Percentiles rank a stretch among this genome's conserved stretches.
Conservation (phyloP, 64 coral and sea anemone genomes). For the Acropora tenuis region DNA sequence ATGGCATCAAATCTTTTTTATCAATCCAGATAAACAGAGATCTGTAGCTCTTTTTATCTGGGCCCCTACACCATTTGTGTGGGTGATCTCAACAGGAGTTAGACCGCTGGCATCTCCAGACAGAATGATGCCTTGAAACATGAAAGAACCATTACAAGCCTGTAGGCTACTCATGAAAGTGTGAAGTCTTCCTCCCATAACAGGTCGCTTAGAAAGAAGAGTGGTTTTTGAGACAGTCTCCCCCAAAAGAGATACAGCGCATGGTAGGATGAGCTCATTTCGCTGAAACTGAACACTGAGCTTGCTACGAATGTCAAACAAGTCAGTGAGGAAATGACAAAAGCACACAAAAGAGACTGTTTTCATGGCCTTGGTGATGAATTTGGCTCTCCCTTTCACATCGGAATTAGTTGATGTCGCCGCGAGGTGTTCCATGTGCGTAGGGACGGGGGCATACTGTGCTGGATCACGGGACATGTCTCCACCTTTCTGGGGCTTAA, state of each 20-base stretch:
- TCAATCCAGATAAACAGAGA: conserved; percentile 55
- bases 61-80: conserved; percentile 27
- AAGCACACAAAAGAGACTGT: neutral
- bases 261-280: no score
- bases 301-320: no score
- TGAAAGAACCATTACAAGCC: neutral
- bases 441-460: no score
- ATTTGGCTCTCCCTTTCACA: no score
- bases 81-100: conserved; percentile 36
- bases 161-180: conserved; percentile 21
- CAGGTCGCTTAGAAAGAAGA: conserved; percentile 49
- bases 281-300: no score
- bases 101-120: conserved; percentile 46
- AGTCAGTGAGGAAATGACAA: neutral
- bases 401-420: no score
- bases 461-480: no score
- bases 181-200: conserved; percentile 41
- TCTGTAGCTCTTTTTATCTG: conserved; percentile 52
- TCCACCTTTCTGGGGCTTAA: no score
- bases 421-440: no score
- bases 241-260: neutral
- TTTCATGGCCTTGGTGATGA: neutral
- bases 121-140: conserved; percentile 42
- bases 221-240: conserved; percentile 8
- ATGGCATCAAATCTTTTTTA: conserved; percentile 23